These are phyloP conservation scores for Jordanella pulchra DNA, from an alignment of 2,797 vertebrate species.

Conservation along the genomic window DNA sequence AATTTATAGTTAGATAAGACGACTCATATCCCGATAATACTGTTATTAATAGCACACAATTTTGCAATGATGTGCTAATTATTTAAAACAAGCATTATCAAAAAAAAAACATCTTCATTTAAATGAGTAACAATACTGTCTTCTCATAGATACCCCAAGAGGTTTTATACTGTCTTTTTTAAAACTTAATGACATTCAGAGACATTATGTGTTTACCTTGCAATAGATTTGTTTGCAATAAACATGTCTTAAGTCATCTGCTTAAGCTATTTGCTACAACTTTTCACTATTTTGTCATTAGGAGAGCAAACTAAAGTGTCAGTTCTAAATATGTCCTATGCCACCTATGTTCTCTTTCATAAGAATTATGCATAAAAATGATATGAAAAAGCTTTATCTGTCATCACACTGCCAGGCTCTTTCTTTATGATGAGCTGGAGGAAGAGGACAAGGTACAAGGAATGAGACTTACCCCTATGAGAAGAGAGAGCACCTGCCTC, in stretches of 20 bases:
- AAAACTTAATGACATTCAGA: constrained; percentile 30
- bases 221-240: background rate
- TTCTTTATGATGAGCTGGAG: constrained; percentile 28
- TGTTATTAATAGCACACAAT: constrained; percentile 13
- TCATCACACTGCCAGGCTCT: constrained; percentile 5
- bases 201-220: constrained; percentile 12
- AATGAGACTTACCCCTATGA: constrained; percentile 74
- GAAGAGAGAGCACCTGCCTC: constrained; percentile 69
- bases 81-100: constrained; percentile 27
- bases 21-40: constrained; percentile 46
- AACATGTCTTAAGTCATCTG: background rate
- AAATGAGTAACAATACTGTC: constrained; percentile 8
- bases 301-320: constrained; percentile 10
- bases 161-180: constrained; percentile 23
- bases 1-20: constrained; percentile 40
- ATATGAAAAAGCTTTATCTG: constrained; percentile 17
- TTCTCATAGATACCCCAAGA: constrained; percentile 9
- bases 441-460: constrained; percentile 24
- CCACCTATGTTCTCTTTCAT: constrained; percentile 23
- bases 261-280: background rate
- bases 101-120: constrained; percentile 9
- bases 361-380: background rate
- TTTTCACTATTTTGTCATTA: background rate
- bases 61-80: constrained; percentile 3
- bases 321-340: constrained; percentile 32